Percentiles rank a stretch among this genome's conserved stretches.
These are phyloP conservation scores for Blastobasis adustella DNA, from an alignment of 2,888 invertebrate genomes.

Conservation along the genomic window DNA sequence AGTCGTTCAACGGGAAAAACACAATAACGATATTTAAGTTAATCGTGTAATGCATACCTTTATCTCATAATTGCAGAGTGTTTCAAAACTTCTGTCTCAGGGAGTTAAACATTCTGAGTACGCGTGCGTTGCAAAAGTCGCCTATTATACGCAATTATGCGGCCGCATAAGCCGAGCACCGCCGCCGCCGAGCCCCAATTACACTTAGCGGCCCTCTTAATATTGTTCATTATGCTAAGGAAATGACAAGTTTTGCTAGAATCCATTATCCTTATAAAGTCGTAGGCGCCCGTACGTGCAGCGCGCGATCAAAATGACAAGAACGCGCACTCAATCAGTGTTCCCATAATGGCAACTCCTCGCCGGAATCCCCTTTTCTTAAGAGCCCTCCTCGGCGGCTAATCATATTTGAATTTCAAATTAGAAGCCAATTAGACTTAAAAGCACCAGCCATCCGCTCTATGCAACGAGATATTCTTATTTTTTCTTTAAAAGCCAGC, in stretches of 20 bases:
- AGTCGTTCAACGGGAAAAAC: constrained; percentile 10
- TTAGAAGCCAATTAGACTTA: constrained; percentile 14
- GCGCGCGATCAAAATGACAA: constrained; percentile 18
- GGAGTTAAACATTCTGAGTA: constrained; percentile 55
- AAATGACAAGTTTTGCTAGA: constrained; percentile 62
- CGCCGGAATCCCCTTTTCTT: constrained; percentile 17
- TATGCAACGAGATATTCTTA: constrained; percentile 1
- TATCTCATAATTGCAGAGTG: constrained; percentile 41
- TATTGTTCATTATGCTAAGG: constrained; percentile 66
- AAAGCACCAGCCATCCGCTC: constrained; percentile 9
- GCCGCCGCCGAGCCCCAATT: constrained; percentile 60
- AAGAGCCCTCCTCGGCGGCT: constrained; percentile 8
- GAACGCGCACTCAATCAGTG: constrained; percentile 24
- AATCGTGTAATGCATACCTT: constrained; percentile 38
- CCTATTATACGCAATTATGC: constrained; percentile 67
- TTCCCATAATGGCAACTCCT: constrained; percentile 25
- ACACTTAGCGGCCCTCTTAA: constrained; percentile 61
- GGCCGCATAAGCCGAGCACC: constrained; percentile 63
- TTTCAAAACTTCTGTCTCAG: constrained; percentile 56
- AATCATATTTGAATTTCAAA: constrained; percentile 19
- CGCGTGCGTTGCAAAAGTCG: constrained; percentile 62
- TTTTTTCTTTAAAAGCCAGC: neutral
- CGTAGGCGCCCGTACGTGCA: constrained; percentile 15
- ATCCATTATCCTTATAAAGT: constrained; percentile 50
- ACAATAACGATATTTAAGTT: constrained; percentile 31